Conservation (phyloP, 2,797 vertebrate genomes). For the Hylomyscus alleni region DNA sequence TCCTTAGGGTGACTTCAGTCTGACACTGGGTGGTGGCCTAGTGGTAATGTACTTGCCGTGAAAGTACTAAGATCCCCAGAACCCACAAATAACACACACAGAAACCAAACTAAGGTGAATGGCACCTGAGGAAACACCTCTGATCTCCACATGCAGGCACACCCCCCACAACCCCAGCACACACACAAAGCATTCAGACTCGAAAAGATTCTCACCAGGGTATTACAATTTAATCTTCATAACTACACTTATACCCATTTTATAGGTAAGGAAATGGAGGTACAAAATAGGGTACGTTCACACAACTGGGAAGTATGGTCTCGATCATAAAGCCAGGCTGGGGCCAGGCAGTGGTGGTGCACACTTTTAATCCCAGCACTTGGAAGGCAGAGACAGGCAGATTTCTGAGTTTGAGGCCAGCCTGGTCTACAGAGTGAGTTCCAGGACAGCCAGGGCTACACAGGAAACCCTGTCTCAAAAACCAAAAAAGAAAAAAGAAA, state of each 20-base stretch:
- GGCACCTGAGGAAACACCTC: neutral
- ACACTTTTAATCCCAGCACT: too few relatives aligned
- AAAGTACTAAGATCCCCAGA: neutral
- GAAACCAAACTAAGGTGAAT: neutral
- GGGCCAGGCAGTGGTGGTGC: too few relatives aligned
- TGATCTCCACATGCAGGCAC: neutral
- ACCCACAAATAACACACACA: neutral
- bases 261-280: constrained; percentile 44
- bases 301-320: neutral
- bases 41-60: neutral
- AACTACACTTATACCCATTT: constrained; percentile 5
- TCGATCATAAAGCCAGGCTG: neutral
- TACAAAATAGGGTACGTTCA: neutral
- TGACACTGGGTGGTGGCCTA: neutral
- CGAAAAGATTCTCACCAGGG: neutral
- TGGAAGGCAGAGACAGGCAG: too few relatives aligned
- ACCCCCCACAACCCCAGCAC: neutral
- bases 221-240: constrained; percentile 8
- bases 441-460: too few relatives aligned
- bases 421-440: too few relatives aligned
- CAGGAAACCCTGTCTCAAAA: too few relatives aligned
- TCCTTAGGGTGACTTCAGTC: neutral
- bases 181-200: neutral
- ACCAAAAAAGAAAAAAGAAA: too few relatives aligned
- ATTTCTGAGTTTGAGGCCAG: too few relatives aligned